These are phyloP conservation scores for Clamator glandarius DNA, from an alignment of 2,797 vertebrate genomes.

Conservation along the genomic window DNA sequence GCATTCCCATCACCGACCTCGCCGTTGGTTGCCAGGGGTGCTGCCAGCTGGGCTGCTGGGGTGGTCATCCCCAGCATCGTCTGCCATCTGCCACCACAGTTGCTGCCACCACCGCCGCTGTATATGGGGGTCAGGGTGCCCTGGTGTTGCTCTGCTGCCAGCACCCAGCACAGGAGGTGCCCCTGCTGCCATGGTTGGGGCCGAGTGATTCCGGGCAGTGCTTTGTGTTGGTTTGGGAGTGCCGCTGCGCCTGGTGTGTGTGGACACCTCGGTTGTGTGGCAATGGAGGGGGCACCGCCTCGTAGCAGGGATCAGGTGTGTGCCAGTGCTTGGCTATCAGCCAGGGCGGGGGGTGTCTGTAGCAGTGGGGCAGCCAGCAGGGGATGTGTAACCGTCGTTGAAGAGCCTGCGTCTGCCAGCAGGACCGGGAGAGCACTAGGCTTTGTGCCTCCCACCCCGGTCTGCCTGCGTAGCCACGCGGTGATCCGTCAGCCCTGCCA, in stretches of 20 bases:
- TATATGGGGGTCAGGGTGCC: background rate
- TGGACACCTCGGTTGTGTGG: background rate
- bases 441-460: accelerated
- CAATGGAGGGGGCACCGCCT: background rate
- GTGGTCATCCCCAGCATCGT: background rate
- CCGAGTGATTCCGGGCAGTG: background rate
- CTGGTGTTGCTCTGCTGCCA: accelerated
- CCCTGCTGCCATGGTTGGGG: accelerated
- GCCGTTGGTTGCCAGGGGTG: background rate
- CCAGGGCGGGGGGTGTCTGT: accelerated
- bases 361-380: accelerated
- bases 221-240: background rate
- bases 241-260: background rate
- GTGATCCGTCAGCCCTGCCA: background rate
- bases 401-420: accelerated
- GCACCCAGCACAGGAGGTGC: background rate
- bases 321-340: background rate
- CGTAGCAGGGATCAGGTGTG: accelerated
- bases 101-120: background rate
- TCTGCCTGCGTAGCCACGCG: accelerated
- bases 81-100: background rate
- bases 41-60: background rate
- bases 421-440: accelerated
- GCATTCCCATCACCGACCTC: background rate
- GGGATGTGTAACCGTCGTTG: background rate